Base-by-base conservation (phyloP, 2,888 invertebrate species). In the Cryptus viduatorius region DNA sequence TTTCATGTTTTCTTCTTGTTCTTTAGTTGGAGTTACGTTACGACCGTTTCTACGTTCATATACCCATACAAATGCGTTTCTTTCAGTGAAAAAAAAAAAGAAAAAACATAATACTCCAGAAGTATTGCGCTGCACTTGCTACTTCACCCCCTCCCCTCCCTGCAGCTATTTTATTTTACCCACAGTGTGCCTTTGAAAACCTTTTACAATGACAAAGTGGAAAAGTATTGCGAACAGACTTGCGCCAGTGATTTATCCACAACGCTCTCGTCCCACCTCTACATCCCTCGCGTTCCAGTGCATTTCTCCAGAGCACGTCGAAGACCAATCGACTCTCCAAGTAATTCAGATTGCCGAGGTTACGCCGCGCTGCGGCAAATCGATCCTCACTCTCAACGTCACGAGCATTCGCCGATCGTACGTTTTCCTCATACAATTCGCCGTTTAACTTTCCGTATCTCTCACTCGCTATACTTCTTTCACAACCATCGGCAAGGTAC, bases 311-410 rank as follows among this genome's bases (percentile, higher is more conserved):
- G 44, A 44, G 65, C 42, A 79, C 53, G 46, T 67, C 72, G 48
- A 65, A 73, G 12, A 16, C 4, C 44, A 65, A 65, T 77, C 24
- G 65, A 53, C 65, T 72, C 72, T 72, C 19, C 71, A 65, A 29
- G 53, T 73, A 65, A 77, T 77, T 59, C 65, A 59, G 56, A 72
- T 65, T 29, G 56, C 53, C 10, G 24, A 42, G 24, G 29, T 46
- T 71, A 42, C 61, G 14, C 61, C 37, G 37, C 65, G 31, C 48
- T 42, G 59, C 31, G 29, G 56, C 24, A 72, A 72, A 77, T 77
- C 82, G 77, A 82, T 77, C 72, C 72, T 19, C 64, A 37, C 77
- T 77, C 82, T 86, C 82, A 72, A 86, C 71, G 86, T 83, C 80
- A 83, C 73, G 75, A 79, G 46, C 85, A 85, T 77, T 72, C 81